These are phyloP conservation scores for Harpalus rubripes DNA, from an alignment of 2,888 invertebrate genomes.

Conservation along the genomic window DNA sequence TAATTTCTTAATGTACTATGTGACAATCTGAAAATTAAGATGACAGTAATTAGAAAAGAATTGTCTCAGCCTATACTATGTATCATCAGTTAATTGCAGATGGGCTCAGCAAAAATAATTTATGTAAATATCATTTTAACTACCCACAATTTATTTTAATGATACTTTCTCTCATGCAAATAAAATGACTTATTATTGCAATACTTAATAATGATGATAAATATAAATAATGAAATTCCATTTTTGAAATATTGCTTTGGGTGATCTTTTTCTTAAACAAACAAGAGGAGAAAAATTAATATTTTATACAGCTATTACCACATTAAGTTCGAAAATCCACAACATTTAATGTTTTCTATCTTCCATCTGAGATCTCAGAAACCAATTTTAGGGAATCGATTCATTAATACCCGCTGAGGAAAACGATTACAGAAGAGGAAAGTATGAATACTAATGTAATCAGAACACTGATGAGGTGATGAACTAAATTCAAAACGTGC, in stretches of 20 bases:
- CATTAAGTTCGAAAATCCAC: slow-evolving; percentile 17
- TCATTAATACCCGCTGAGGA: slow-evolving; percentile 58
- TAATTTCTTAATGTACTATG: too few species aligned
- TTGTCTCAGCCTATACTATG: neutral
- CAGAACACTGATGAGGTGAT: slow-evolving; percentile 30
- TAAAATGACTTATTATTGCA: slow-evolving; percentile 48
- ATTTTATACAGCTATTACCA: slow-evolving; percentile 47
- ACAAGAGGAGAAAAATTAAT: slow-evolving; percentile 31
- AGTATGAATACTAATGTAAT: slow-evolving; percentile 61
- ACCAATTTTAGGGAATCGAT: slow-evolving; percentile 46
- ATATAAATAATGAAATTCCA: slow-evolving; percentile 42
- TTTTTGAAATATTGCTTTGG: slow-evolving; percentile 33
- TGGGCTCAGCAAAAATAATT: slow-evolving; percentile 31
- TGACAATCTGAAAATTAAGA: neutral
- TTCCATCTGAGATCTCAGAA: slow-evolving; percentile 26
- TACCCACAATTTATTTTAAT: slow-evolving; percentile 50
- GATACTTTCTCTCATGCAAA: slow-evolving; percentile 50
- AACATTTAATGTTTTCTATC: slow-evolving; percentile 13
- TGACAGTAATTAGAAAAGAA: slow-evolving; percentile 18
- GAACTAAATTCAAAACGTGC: slow-evolving; percentile 42
- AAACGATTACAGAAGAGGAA: slow-evolving; percentile 47
- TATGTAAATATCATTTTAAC: slow-evolving; percentile 53
- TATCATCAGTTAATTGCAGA: slow-evolving; percentile 21
- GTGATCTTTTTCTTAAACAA: slow-evolving; percentile 26
- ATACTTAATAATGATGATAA: slow-evolving; percentile 42